Evolutionary conservation across 1,140 invertebrate species (phyloP).

Genomic region (Nephotettix cincticeps): DNA sequence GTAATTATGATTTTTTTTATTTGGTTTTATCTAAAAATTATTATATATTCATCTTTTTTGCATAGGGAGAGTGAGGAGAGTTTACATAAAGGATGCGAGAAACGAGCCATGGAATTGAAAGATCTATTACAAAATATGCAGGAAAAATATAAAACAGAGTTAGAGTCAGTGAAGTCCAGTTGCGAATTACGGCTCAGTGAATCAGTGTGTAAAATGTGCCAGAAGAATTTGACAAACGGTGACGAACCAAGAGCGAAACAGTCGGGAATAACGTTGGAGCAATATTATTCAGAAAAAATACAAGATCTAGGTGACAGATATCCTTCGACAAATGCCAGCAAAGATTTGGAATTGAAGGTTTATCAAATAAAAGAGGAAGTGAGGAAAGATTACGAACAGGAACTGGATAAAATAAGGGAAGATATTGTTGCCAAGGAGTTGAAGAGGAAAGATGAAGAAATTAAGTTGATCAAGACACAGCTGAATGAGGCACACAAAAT

Average conservation of each 20-base stretch:
- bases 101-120: constrained; percentile 51
- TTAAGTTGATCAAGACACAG: constrained; percentile 13
- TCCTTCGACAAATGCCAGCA: not conserved
- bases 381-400: constrained; percentile 11
- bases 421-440: not conserved
- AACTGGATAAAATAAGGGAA: constrained; percentile 29
- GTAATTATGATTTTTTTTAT: too few species aligned
- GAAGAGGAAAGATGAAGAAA: constrained; percentile 13
- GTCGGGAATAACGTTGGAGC: not conserved
- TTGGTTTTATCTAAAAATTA: too few species aligned
- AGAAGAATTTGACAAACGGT: not conserved
- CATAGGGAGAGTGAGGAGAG: constrained; percentile 44
- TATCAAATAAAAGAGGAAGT: constrained; percentile 21
- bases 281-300: constrained; percentile 16
- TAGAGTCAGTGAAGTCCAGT: not conserved
- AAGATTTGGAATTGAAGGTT: constrained; percentile 22
- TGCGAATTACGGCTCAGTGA: not conserved
- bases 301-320: not conserved
- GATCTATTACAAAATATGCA: constrained; percentile 51
- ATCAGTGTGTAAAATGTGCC: constrained; percentile 8
- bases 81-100: constrained; percentile 48
- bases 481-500: constrained; percentile 14
- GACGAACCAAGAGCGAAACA: not conserved
- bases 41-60: not conserved
- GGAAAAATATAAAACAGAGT: constrained; percentile 23